Evolutionary conservation across 2,797 vertebrate genomes (phyloP).

Genomic region (Fistularia commersonii): DNA sequence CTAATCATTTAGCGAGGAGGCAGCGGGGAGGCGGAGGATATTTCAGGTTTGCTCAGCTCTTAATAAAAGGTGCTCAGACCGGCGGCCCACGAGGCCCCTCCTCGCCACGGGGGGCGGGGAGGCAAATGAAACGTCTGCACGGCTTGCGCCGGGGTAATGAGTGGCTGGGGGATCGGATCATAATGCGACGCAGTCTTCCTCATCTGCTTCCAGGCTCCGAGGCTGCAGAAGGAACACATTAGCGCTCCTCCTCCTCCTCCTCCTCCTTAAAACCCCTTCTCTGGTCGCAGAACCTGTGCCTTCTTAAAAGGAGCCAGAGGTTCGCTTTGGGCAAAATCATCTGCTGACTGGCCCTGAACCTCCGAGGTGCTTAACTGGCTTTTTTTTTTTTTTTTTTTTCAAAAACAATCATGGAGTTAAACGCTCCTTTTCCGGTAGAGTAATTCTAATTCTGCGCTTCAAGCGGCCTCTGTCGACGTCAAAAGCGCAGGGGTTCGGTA

Average conservation of each 20-base stretch:
- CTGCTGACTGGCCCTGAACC: no score
- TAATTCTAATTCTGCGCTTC: no score
- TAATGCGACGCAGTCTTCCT: slow-evolving; percentile 9
- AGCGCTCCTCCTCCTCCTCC: slow-evolving; percentile 2
- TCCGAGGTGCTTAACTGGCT: no score
- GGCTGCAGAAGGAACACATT: slow-evolving; percentile 2
- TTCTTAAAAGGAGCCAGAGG: no score
- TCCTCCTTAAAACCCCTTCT: not conserved
- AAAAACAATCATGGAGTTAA: no score
- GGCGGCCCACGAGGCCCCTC: slow-evolving; percentile 60
- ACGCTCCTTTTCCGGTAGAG: no score
- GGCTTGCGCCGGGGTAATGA: slow-evolving; percentile 52
- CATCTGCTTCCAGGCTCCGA: not conserved
- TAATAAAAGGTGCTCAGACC: slow-evolving; percentile 52
- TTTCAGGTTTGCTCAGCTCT: slow-evolving; percentile 49
- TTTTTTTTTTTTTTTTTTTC: no score
- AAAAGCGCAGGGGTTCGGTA: no score
- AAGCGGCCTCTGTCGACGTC: no score
- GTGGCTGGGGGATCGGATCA: slow-evolving; percentile 25
- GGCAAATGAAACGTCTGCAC: slow-evolving; percentile 40
- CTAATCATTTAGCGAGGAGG: slow-evolving; percentile 32
- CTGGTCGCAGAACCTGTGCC: not conserved
- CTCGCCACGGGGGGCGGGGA: slow-evolving; percentile 45
- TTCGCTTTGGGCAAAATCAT: no score
- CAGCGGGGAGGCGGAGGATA: slow-evolving; percentile 15